These are phyloP conservation scores for Lepidochrysops patricia DNA, from an alignment of 2,888 invertebrate species.

Conservation along the genomic window DNA sequence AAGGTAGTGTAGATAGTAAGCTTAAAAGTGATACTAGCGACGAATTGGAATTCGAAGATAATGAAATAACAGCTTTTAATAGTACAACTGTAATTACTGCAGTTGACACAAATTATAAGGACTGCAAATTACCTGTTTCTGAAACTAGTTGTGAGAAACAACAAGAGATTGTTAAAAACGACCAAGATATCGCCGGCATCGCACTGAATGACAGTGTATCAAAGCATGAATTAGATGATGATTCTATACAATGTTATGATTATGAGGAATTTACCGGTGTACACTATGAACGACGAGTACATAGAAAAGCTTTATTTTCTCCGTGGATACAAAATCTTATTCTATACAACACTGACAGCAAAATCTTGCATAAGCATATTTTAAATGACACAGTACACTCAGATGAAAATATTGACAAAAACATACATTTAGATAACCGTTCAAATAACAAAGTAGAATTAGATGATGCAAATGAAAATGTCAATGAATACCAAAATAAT, in stretches of 20 bases:
- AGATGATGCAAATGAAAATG: constrained; percentile 12
- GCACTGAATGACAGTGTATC: neutral
- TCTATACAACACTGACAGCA: constrained; percentile 26
- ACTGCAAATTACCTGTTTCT: neutral
- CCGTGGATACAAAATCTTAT: constrained; percentile 53
- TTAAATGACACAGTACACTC: neutral
- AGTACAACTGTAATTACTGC: neutral
- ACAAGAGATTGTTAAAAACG: neutral
- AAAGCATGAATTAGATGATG: neutral
- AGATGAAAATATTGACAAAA: neutral
- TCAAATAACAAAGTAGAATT: neutral
- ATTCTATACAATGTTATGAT: neutral
- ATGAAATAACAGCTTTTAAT: neutral
- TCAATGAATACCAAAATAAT: neutral
- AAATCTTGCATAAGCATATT: neutral
- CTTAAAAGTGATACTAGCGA: neutral
- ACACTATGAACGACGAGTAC: neutral
- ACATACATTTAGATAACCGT: neutral
- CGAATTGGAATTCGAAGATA: neutral
- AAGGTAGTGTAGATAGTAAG: neutral
- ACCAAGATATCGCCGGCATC: neutral
- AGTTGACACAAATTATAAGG: neutral
- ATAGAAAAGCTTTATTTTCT: constrained; percentile 46
- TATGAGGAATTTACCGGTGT: neutral
- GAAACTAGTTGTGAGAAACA: neutral